Evolutionary conservation across 2,113 vertebrate species (phyloP), one percentile per base, ranked within the genome.

Genomic region (Paraplagusia blochii): DNA sequence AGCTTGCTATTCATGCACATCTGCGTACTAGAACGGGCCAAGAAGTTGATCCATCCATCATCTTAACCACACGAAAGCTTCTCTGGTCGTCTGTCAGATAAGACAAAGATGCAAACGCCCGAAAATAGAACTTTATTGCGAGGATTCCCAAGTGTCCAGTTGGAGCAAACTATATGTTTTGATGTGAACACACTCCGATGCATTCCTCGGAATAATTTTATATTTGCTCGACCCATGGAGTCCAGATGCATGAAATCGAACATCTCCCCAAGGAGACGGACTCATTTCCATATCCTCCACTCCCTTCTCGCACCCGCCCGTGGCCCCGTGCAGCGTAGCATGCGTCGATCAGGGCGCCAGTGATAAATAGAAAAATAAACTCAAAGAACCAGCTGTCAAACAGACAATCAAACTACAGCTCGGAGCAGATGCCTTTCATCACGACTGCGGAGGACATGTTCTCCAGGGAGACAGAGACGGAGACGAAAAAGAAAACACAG

Each of bases 311-410:
- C 74, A 54, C 11, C 14, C 7, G 45, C 12, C 51, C 19, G 2
- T 33, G 50, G 17, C 59, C 1, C 13, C 16, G 22, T 79, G 49
- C 0, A 19, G 18, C 55, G 5, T 6, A 64, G 34, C 49, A 40
- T 69, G 66, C 60, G 52, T 69, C 19, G 9, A 45, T 66, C 59
- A 50, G 56, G 57, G 55, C 53, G 5, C 51, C 19, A 14, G 47
- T 22, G 67, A 84, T 78, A 76, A 84, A 84, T 50, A 77, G 44
- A 67, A 80, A 80, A 88, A 88, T 70, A 87, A 84, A 83, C 22
- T 29, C 78, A 78, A 70, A 7, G 7, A 67, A 39, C 66, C 87
- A 85, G 82, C 83, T 85, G 79, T 83, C 68, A 74, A 54, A 44
- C 78, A 82, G 69, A 81, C 69, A 71, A 78, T 82, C 52, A 72